Evolutionary conservation across 2,888 invertebrate genomes (phyloP).

Genomic region (Callyntrura guangdongensis): DNA sequence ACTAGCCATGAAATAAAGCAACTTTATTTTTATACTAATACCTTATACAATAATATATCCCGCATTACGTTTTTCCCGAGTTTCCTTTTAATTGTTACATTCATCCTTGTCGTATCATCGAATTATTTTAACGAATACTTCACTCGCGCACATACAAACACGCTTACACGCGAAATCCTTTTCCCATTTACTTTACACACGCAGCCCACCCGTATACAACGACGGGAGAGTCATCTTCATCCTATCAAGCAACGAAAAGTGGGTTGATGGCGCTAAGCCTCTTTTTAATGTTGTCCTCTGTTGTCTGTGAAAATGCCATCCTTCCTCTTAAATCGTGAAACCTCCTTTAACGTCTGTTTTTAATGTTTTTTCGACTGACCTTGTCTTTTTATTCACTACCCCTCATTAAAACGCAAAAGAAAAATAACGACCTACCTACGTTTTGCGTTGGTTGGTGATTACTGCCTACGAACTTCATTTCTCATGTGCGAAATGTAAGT

Average conservation of each 20-base stretch:
- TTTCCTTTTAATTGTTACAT: background rate
- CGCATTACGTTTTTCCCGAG: too few species aligned
- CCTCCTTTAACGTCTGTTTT: background rate
- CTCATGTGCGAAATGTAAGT: background rate
- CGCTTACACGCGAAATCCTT: background rate
- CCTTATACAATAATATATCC: background rate
- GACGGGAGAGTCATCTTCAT: background rate
- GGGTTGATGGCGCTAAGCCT: background rate
- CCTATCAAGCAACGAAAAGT: background rate
- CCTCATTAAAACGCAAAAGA: conserved; percentile 26
- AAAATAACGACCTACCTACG: background rate
- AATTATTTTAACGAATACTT: background rate
- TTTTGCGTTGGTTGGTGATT: background rate
- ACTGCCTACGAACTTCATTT: background rate
- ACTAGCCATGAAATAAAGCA: too few species aligned
- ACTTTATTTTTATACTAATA: background rate
- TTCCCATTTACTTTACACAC: background rate
- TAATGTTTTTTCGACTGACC: conserved; percentile 27
- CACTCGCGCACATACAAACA: background rate
- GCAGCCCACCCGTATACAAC: background rate
- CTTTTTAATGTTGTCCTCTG: background rate
- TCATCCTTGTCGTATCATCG: background rate
- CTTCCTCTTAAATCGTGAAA: background rate
- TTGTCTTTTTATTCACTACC: background rate
- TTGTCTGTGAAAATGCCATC: background rate